phyloP scores from a whole-genome alignment of 2,888 invertebrate species.

The Melipona beecheii region DNA sequence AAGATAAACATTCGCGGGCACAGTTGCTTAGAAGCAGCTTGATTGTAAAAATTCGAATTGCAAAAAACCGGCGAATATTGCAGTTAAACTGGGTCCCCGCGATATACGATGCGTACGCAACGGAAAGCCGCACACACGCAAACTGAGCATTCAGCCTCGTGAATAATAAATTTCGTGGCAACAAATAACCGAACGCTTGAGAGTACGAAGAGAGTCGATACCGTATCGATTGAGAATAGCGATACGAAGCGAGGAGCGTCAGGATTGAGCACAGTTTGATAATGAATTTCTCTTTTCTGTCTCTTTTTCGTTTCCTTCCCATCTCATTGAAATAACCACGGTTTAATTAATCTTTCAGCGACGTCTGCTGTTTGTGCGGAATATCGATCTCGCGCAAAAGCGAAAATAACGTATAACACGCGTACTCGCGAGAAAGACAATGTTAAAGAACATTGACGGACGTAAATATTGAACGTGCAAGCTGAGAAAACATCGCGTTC shows the following conservation, averaged over 20 bases:
- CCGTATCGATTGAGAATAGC: background rate
- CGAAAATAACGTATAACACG: background rate
- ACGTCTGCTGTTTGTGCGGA: background rate
- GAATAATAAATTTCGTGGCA: conserved; percentile 33
- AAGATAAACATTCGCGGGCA: conserved; percentile 48
- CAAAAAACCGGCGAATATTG: conserved; percentile 47
- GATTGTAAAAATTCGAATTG: conserved; percentile 59
- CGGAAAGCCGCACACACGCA: conserved; percentile 27
- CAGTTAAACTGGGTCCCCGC: conserved; percentile 14
- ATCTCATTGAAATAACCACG: background rate
- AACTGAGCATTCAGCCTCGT: conserved; percentile 47
- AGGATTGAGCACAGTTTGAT: background rate
- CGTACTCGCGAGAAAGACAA: background rate
- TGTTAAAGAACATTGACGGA: conserved; percentile 1
- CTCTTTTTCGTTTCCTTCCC: background rate
- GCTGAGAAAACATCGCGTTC: conserved; percentile 17
- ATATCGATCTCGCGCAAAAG: background rate
- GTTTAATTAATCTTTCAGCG: too few species aligned
- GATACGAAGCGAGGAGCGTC: background rate
- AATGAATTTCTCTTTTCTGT: background rate
- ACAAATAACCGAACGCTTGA: background rate
- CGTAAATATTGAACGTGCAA: conserved; percentile 42
- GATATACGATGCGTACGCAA: conserved; percentile 51
- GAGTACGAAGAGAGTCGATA: background rate
- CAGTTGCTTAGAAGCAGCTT: conserved; percentile 39